phyloP scores from a whole-genome alignment of 2,113 vertebrate genomes.

The Myodes glareolus region DNA sequence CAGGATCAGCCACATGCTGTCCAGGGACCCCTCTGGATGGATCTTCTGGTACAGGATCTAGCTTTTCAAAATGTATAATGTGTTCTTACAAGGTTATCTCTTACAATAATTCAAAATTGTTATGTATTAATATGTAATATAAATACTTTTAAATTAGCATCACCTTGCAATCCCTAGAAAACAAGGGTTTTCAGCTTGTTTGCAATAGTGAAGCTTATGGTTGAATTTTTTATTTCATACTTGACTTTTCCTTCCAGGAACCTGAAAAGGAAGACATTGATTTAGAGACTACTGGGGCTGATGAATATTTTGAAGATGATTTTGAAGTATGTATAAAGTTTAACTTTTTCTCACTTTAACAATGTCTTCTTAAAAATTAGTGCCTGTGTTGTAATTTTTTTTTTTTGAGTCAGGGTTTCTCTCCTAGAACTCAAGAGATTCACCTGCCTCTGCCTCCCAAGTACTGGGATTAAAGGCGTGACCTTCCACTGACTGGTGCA shows the following conservation, averaged over 20 bases:
- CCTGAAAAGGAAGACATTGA: constrained; percentile 77
- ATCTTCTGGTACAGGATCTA: no score
- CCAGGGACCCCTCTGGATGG: no score
- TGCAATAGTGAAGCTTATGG: constrained; percentile 1
- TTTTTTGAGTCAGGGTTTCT: neutral
- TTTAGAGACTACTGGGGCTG: constrained; percentile 72
- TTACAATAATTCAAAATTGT: neutral
- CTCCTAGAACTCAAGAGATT: neutral
- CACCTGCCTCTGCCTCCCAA: neutral
- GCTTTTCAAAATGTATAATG: neutral
- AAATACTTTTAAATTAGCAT: constrained; percentile 25
- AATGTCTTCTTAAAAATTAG: constrained; percentile 39
- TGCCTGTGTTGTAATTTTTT: neutral
- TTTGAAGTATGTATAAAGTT: constrained; percentile 91
- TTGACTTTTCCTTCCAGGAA: constrained; percentile 80
- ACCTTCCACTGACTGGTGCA: neutral
- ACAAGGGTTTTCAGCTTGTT: neutral
- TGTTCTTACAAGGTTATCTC: neutral
- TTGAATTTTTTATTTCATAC: constrained; percentile 41
- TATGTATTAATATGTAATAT: neutral
- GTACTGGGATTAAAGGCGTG: neutral
- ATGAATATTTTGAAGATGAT: constrained; percentile 92
- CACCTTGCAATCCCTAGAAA: neutral
- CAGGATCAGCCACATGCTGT: no score
- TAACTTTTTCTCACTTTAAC: constrained; percentile 24